phyloP scores from a whole-genome alignment of 1,140 invertebrate genomes.

The Pantala flavescens region DNA sequence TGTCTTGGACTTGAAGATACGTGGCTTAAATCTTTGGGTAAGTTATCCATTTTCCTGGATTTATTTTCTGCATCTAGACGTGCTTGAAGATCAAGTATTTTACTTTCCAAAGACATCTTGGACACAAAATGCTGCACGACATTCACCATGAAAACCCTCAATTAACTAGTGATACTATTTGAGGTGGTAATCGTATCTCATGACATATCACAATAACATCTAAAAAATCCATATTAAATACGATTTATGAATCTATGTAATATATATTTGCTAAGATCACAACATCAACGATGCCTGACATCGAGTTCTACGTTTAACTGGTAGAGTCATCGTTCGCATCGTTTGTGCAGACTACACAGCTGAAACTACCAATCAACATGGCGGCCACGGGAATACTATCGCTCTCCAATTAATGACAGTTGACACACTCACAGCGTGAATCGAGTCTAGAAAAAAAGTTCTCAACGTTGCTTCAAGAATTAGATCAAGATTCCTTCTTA shows the following conservation, averaged over 20 bases:
- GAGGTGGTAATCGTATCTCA: not conserved
- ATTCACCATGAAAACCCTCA: not conserved
- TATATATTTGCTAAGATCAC: not conserved
- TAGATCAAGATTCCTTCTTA: too few species aligned
- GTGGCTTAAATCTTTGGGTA: conserved; percentile 16
- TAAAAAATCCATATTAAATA: not conserved
- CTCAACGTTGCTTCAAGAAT: too few species aligned
- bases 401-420: not conserved
- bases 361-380: not conserved
- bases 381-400: not conserved
- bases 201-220: not conserved
- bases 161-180: not conserved
- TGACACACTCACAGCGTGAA: too few species aligned
- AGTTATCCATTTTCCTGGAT: conserved; percentile 18
- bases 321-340: not conserved
- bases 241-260: not conserved
- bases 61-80: conserved; percentile 19
- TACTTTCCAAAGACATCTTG: conserved; percentile 22
- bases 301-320: not conserved
- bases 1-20: conserved; percentile 17
- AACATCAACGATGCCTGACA: not conserved
- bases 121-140: conserved; percentile 8
- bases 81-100: conserved; percentile 20
- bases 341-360: not conserved
- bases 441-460: too few species aligned